Conservation (phyloP, 2,888 invertebrate genomes). For the Crocallis elinguaria region DNA sequence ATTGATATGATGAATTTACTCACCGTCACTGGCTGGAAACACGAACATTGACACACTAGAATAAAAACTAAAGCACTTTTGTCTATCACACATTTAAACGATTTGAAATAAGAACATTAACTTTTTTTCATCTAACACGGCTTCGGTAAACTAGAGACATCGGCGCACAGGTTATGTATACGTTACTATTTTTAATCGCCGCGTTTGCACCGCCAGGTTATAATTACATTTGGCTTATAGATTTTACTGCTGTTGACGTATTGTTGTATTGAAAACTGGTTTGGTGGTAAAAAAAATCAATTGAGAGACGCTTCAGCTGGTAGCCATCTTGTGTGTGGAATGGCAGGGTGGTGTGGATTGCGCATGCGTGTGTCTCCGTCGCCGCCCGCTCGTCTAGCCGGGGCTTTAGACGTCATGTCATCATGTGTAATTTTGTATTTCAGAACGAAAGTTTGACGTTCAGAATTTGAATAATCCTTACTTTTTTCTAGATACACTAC, state of each 20-base stretch:
- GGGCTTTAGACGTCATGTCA: conserved; percentile 12
- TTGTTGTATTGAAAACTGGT: conserved; percentile 46
- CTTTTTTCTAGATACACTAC: no score
- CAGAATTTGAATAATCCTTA: conserved; percentile 1
- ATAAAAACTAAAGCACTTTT: conserved; percentile 40
- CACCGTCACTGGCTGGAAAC: conserved; percentile 37
- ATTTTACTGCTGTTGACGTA: conserved; percentile 39
- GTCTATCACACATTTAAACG: conserved; percentile 48
- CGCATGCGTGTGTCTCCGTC: conserved; percentile 62
- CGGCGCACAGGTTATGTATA: conserved; percentile 32
- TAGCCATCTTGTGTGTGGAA: conserved; percentile 74
- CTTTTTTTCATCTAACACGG: conserved; percentile 39
- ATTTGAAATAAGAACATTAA: conserved; percentile 34
- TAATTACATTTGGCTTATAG: conserved; percentile 24
- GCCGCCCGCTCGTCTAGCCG: conserved; percentile 56
- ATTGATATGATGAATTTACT: conserved; percentile 42
- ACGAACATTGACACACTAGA: conserved; percentile 10
- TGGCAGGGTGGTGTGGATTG: conserved; percentile 48
- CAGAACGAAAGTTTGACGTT: conserved; percentile 18
- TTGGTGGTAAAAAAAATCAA: conserved; percentile 76
- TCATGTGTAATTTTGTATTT: conserved; percentile 14
- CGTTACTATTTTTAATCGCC: conserved; percentile 29
- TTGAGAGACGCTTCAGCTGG: conserved; percentile 61
- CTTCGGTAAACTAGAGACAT: conserved; percentile 23
- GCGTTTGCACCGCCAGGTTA: conserved; percentile 7